Base-by-base conservation (phyloP, 2,113 vertebrate species). In the Ptyas mucosa region DNA sequence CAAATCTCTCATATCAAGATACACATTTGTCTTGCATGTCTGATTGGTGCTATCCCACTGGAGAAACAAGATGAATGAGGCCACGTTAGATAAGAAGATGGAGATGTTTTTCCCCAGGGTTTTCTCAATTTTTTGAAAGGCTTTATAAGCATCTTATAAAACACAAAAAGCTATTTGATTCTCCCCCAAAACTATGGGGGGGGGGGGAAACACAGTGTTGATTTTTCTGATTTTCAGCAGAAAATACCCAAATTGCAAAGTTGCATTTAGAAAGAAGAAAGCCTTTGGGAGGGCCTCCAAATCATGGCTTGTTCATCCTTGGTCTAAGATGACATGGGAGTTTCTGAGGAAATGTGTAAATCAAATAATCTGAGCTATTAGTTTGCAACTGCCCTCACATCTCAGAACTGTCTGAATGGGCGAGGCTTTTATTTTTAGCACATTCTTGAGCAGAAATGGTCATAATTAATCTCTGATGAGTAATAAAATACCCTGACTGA, bases 391-490 rank as follows among this genome's bases (percentile, higher is more conserved):
- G 24, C 43, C 57, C 24, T 57, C 43, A 54, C 75, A 57, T 53
- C 52, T 81, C 58, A 90, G 34, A 64, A 26, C 89, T 90, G 49
- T n/a, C 46, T 20, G 29, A n/a, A 1, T 29, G 90, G 29, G 90
- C 2, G 14, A 91, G 54, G 90, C 14, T 53, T 24, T 49, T 91
- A 91, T 91, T 86, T 91, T 86, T 86, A 91, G 90, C 53, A 46
- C 75, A 58, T 91, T 86, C 54, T 21, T 91, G 90, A 49, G 54
- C 53, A 86, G 53, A 46, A 58, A 49, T 39, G 14, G 39, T 7
- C 54, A 91, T 91, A 43, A 91, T 86, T 91, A 81, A 91, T 58
- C 24, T 11, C 81, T n/a, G 29, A 91, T 29, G 90, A 85, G 75
- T 55, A 85, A 85, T 91, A 55, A 57, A 55, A 91, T 91, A 61